Conservation (phyloP, 1,140 invertebrate genomes). For the Drosophila auraria region DNA sequence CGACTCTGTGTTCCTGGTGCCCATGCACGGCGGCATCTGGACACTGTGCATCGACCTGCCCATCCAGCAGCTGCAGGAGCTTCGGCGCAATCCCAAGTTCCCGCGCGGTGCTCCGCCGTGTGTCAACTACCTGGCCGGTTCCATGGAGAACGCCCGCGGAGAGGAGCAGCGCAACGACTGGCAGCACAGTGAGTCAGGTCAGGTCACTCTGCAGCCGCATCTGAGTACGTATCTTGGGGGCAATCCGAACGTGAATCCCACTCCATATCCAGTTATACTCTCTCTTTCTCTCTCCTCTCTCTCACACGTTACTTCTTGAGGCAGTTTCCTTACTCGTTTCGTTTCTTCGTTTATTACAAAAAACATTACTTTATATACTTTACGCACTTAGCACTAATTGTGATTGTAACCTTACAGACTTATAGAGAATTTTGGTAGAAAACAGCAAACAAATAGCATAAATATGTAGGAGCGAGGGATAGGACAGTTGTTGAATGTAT, state of each 20-base stretch:
- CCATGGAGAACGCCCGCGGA: conserved; percentile 87
- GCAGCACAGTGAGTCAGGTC: conserved; percentile 91
- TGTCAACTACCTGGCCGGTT: conserved; percentile 91
- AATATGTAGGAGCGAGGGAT: conserved; percentile 43
- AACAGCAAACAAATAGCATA: conserved; percentile 71
- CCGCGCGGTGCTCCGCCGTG: conserved; percentile 88
- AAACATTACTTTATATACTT: conserved; percentile 64
- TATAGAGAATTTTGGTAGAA: conserved; percentile 68
- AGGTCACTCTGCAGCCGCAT: conserved; percentile 85
- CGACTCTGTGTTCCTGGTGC: conserved; percentile 90
- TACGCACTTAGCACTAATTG: conserved; percentile 78
- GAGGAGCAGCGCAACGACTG: conserved; percentile 91
- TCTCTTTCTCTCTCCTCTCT: conserved; percentile 4
- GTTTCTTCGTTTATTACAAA: conserved; percentile 65
- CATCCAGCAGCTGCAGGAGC: conserved; percentile 89
- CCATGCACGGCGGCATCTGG: conserved; percentile 95
- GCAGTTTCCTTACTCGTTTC: conserved; percentile 32
- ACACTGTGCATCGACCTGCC: conserved; percentile 92
- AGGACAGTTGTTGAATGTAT: conserved; percentile 39
- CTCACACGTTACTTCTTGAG: conserved; percentile 21
- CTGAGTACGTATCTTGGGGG: conserved; percentile 85
- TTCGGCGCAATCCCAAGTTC: conserved; percentile 88
- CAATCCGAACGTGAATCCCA: conserved; percentile 57
- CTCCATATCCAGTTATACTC: conserved; percentile 17
- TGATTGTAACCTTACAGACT: conserved; percentile 80